Base-by-base conservation (phyloP, 2,797 vertebrate species). In the Rhinichthys osculus region DNA sequence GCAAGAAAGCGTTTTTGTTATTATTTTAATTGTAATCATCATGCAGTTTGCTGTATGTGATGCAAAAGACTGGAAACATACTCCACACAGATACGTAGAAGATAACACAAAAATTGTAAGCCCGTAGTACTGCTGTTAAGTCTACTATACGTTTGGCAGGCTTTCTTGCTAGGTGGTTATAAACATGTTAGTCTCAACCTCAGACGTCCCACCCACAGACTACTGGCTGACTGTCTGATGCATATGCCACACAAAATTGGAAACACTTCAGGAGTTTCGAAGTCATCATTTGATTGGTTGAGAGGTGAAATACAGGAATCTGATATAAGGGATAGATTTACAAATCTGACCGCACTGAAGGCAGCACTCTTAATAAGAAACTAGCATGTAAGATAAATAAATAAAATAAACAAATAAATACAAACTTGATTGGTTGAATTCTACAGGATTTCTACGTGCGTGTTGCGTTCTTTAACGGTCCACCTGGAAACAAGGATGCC, bases 261-360 rank as follows among this genome's bases (percentile, higher is more conserved):
- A 13, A 13, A 44, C 44, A 44, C 44, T 44, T 44, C 3, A 44
- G 44, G 44, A 44, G 3, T 47, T 47, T 47, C 11, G 3, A 47
- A 47, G 44, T 47, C 4, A 1, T 47, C 1, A 47, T 47, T 47
- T 47, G 44, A 47, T 27, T 27, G 27, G 27, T 27, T 50, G 59
- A 40, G 72, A 13, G 21, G 33, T 35, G 30, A 73, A 67, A 83
- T 27, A 66, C 30, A 50, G 27, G 14, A 77, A 84, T 54, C 44
- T 19, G 42, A 84, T 42, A 64, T 3, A 17, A 23, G 40, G 70
- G 40, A 74, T 40, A 47, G 17, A 57, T 73, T 72, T 16, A 64
- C 40, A 74, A 16, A n/a, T 64, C 40, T 50, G 70, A 74, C 54
- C 38, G 0, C 40, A 30, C 19, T 16, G 8, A 23, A 59, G 10